Base-by-base conservation (phyloP, 2,888 invertebrate species). In the Euspilapteryx auroguttella region DNA sequence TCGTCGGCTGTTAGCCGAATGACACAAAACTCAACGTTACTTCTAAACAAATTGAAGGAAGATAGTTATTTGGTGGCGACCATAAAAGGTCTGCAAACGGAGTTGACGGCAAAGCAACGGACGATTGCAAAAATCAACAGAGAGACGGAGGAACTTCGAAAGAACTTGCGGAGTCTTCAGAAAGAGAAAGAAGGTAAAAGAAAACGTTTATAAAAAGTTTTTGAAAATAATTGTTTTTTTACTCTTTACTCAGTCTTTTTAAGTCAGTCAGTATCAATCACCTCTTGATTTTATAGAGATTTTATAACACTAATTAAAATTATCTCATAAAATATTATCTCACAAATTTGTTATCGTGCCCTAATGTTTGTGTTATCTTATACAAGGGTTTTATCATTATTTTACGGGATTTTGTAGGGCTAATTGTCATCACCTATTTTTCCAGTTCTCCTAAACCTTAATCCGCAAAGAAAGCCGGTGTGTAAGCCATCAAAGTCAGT, bases 1-100 rank as follows among this genome's bases (percentile, higher is more conserved):
- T 57, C 59, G 36, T 69, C 66, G 10, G 71, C 63, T 40, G 80
- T 79, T 37, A 71, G 76, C 42, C 68, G 79, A 37, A 41, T 79
- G 25, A 68, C 80, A 1, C 79, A 79, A 40, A 79, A 79, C 22
- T 79, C 81, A 22, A 56, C 79, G 1, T 39, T 73, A n/a, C 34
- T 73, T 33, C 49, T 75, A 21, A 66, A 65, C 29, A 75, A 78
- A 35, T 49, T 76, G 4, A 87, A 85, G 51, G 87, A 88, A 42
- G 89, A 89, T 39, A 79, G 86, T 17, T 87, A 90, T 63, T 69
- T 90, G 25, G 56, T 89, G 13, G 88, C 89, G 1, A 89, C 89
- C 0, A 87, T 90, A 41, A 81, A 89, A 34, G 89, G 89, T 2
- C 63, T 90, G 46, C 86, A 89, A 49, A 58, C 84, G 0, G 90